Evolutionary conservation across 2,113 vertebrate species (phyloP).

Genomic region (Bungarus multicinctus): DNA sequence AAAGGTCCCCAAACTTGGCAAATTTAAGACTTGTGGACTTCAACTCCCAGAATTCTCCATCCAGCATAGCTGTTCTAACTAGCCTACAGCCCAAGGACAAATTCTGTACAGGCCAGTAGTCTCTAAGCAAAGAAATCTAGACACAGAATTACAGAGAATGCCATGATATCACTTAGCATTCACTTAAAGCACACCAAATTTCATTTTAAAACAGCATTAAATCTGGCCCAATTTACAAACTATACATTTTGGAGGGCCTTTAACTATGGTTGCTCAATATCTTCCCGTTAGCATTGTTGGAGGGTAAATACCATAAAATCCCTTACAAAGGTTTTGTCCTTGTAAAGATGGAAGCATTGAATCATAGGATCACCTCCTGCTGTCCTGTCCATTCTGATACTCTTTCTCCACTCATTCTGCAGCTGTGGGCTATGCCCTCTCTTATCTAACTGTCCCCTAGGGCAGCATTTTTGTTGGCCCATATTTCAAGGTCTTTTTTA

Average conservation of each 20-base stretch:
- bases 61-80: no score
- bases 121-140: background rate
- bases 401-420: no score
- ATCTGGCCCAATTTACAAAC: background rate
- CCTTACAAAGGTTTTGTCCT: background rate
- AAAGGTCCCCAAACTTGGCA: no score
- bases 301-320: background rate
- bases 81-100: no score
- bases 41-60: no score
- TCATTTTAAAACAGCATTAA: background rate
- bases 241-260: background rate
- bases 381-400: background rate
- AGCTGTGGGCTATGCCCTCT: no score
- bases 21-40: no score
- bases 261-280: no score
- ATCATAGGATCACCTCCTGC: background rate
- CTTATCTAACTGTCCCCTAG: no score
- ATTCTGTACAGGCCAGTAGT: background rate
- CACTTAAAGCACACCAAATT: background rate
- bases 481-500: background rate
- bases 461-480: background rate
- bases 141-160: background rate
- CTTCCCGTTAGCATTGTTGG: background rate
- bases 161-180: background rate
- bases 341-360: background rate